Percentiles rank a stretch among this genome's conserved stretches.
Evolutionary conservation across 1,140 invertebrate genomes (phyloP).

Genomic region (Schlechtendalia chinensis): DNA sequence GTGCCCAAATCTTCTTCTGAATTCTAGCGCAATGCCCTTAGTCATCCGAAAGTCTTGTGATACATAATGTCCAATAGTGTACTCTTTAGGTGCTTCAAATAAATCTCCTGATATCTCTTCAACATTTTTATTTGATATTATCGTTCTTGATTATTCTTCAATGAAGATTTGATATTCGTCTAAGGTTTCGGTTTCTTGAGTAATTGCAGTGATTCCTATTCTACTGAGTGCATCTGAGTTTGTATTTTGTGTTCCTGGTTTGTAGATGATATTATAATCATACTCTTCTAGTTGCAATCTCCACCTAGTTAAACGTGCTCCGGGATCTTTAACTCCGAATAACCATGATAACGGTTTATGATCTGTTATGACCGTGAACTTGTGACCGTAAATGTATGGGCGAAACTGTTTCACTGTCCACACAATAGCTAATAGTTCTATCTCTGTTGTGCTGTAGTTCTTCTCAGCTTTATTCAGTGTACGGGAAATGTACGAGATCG

Average conservation of each 20-base stretch:
- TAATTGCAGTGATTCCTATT: background rate
- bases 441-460: conserved; percentile 55
- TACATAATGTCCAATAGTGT: background rate
- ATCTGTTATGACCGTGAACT: conserved; percentile 60
- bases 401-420: conserved; percentile 58
- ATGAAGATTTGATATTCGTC: conserved; percentile 51
- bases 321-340: conserved; percentile 58
- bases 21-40: conserved; percentile 51
- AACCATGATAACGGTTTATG: conserved; percentile 59
- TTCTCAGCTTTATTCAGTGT: conserved; percentile 55
- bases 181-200: background rate
- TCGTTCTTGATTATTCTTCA: background rate
- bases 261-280: conserved; percentile 52
- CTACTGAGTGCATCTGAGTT: conserved; percentile 55
- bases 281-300: conserved; percentile 53
- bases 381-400: conserved; percentile 58
- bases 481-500: conserved; percentile 56
- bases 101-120: background rate
- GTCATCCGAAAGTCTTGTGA: conserved; percentile 38
- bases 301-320: conserved; percentile 57
- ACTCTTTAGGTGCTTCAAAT: background rate
- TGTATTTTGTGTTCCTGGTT: conserved; percentile 55
- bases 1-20: background rate
- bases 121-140: conserved; percentile 47
- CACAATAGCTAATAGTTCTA: conserved; percentile 60